phyloP scores from a whole-genome alignment of 64 coral and sea anemone species.

The Pocillopora damicornis region DNA sequence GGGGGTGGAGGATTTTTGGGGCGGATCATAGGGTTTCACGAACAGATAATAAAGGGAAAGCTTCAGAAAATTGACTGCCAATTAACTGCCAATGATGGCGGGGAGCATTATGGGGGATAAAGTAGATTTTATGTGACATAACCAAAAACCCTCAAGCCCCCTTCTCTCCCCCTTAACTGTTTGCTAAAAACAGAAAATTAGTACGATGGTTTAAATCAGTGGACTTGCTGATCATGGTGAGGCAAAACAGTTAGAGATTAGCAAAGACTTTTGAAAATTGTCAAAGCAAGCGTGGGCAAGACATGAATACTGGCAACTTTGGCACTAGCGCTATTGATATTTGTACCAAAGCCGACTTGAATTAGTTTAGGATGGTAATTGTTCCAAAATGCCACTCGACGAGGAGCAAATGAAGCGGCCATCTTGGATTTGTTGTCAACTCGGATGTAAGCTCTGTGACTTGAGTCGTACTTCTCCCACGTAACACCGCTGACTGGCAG shows the following conservation, averaged over 20 bases:
- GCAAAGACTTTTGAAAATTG: not conserved
- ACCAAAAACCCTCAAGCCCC: too few relatives aligned
- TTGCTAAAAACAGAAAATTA: too few relatives aligned
- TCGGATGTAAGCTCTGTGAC: slow-evolving; percentile 37
- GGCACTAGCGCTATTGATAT: not conserved
- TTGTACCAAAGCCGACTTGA: not conserved
- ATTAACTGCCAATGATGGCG: too few relatives aligned
- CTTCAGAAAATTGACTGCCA: too few relatives aligned
- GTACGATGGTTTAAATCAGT: too few relatives aligned
- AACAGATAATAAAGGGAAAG: too few relatives aligned
- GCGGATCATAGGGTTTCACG: too few relatives aligned
- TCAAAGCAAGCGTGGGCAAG: not conserved
- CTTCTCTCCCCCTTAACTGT: too few relatives aligned
- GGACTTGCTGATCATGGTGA: not conserved
- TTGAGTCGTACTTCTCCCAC: slow-evolving; percentile 49
- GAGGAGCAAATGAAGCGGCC: slow-evolving; percentile 31
- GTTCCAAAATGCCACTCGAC: slow-evolving; percentile 63
- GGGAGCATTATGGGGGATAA: too few relatives aligned
- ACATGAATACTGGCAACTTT: not conserved
- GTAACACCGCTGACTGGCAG: slow-evolving; percentile 24
- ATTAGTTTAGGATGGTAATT: slow-evolving; percentile 55
- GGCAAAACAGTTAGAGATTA: not conserved
- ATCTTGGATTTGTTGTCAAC: slow-evolving; percentile 30
- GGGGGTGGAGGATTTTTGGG: too few relatives aligned
- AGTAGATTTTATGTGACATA: too few relatives aligned